phyloP scores from a whole-genome alignment of 2,888 invertebrate genomes.

The Neoitamus cyanurus region DNA sequence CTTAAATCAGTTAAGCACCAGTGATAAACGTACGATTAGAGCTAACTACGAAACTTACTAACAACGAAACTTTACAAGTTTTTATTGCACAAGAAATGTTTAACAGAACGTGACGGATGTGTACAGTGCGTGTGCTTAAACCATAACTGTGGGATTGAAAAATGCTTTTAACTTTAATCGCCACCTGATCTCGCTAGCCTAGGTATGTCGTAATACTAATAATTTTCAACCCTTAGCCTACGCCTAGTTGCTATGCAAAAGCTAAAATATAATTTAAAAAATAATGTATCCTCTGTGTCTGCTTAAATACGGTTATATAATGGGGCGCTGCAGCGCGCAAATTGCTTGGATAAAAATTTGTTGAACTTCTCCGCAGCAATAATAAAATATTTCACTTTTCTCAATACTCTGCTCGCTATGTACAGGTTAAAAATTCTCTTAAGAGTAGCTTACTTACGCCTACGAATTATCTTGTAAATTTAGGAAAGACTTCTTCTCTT shows the following conservation, averaged over 20 bases:
- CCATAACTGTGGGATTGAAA: not conserved
- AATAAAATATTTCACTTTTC: slow-evolving; percentile 35
- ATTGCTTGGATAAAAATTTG: slow-evolving; percentile 43
- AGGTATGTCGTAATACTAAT: not conserved
- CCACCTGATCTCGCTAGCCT: not conserved
- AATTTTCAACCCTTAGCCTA: slow-evolving; percentile 35
- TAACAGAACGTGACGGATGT: slow-evolving; percentile 26
- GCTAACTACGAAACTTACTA: not conserved
- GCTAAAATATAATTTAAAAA: slow-evolving; percentile 49
- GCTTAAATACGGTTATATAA: slow-evolving; percentile 36
- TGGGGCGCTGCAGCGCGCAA: slow-evolving; percentile 26
- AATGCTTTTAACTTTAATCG: not conserved
- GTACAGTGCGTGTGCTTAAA: not conserved
- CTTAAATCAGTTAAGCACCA: slow-evolving; percentile 29
- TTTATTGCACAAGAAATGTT: slow-evolving; percentile 15
- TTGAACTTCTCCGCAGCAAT: slow-evolving; percentile 25
- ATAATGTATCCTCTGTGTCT: slow-evolving; percentile 42
- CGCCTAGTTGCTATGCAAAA: slow-evolving; percentile 47
- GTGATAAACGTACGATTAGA: slow-evolving; percentile 15
- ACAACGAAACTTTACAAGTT: not conserved
- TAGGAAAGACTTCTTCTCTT: slow-evolving; percentile 9
- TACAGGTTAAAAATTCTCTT: slow-evolving; percentile 28
- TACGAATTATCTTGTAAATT: slow-evolving; percentile 23
- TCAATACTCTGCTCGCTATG: slow-evolving; percentile 15
- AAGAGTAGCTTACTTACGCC: slow-evolving; percentile 4